Percentiles rank a stretch among this genome's conserved stretches.
These are phyloP conservation scores for Siniperca knerii DNA, from an alignment of 2,113 vertebrate species.

Conservation along the genomic window DNA sequence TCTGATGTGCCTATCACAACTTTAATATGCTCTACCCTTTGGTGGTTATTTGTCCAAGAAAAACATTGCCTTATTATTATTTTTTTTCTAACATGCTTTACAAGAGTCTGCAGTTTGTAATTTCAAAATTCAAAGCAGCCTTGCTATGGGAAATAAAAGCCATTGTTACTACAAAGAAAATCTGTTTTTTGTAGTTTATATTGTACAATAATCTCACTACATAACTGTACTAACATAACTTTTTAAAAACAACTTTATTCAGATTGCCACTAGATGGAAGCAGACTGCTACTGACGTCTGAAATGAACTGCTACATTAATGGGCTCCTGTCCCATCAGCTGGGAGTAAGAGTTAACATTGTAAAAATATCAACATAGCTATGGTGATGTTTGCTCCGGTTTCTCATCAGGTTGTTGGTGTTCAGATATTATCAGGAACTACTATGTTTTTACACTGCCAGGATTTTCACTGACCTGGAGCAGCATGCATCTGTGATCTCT, in stretches of 20 bases:
- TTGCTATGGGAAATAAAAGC: conserved; percentile 74
- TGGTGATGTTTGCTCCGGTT: neutral
- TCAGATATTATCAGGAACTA: neutral
- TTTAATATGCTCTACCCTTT: conserved; percentile 6
- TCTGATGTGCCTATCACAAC: neutral
- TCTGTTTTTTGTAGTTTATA: neutral
- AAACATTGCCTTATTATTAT: conserved; percentile 21
- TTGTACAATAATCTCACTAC: neutral
- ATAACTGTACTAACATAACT: neutral
- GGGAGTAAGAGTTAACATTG: neutral
- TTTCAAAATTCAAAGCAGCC: conserved; percentile 29
- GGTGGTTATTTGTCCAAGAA: conserved; percentile 29
- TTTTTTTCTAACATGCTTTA: conserved; percentile 55
- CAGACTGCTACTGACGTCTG: conserved; percentile 18
- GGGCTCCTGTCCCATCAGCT: neutral
- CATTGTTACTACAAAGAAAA: conserved; percentile 61
- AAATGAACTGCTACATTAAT: neutral
- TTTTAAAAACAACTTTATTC: neutral
- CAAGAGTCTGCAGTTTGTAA: conserved; percentile 46
- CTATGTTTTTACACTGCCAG: neutral
- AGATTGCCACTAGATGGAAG: conserved; percentile 68
- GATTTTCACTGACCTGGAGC: conserved; percentile 7
- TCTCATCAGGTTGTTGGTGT: neutral
- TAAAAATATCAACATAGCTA: neutral
- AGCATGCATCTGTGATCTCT: conserved; percentile 25